Base-by-base conservation (phyloP, 1,140 invertebrate genomes). In the Eueides isabella region DNA sequence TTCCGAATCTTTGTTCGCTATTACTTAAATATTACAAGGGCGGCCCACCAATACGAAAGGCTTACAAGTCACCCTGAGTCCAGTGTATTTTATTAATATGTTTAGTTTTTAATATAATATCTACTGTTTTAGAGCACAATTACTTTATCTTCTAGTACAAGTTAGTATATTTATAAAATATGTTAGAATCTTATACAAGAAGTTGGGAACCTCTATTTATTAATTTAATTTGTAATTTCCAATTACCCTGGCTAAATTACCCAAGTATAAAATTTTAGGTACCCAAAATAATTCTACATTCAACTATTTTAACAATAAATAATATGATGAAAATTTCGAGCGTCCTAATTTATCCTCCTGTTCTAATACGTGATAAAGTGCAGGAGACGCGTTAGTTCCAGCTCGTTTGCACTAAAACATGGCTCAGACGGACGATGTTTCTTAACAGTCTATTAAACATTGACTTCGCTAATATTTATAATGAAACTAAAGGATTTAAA, bases 391-490 rank as follows among this genome's bases (percentile, higher is more conserved):
- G 38, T 67, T 72, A 72, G 71, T 72, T 67, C 71, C 55, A n/a
- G 48, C 55, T 72, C 71, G 65, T 67, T 72, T 67, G 65, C 64
- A 29, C 64, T 72, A 65, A 72, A 67, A 72, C 33, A 72, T 72
- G 33, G 64, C 33, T 26, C 35, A 29, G 61, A 48, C 48, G 19
- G 48, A 55, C 48, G 48, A 55, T 23, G 31, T 62, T 67, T n/a
- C 67, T 29, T 31, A 31, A 67, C 63, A 72, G 29, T 66, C 65
- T 67, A 67, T 72, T 72, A 67, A 72, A 41, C 65, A 67, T 61
- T 26, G 41, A 48, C 41, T 67, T 6, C 19, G 7, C 3, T 9
- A 55, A 2, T 64, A 33, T 64, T 64, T 35, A 64, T 33, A 19
- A 19, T 6, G 31, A 30, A 19, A 64, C 19, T 26, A 55, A 55